phyloP scores from a whole-genome alignment of 2,113 vertebrate genomes.

The Pseudorhombus dupliciocellatus region DNA sequence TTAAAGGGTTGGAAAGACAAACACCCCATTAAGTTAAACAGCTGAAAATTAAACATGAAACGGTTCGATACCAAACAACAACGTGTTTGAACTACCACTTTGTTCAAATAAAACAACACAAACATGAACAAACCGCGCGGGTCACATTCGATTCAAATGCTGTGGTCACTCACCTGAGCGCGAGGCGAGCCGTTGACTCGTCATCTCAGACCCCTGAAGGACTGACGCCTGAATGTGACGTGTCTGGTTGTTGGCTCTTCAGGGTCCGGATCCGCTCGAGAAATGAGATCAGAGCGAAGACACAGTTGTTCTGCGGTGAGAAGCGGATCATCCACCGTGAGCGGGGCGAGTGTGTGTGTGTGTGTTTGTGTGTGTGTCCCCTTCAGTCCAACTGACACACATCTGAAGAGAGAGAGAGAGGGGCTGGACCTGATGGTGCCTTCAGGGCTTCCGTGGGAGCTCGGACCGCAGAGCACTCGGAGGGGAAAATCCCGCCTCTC shows the following conservation, averaged over 20 bases:
- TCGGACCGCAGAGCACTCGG: background rate
- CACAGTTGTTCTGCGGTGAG: background rate
- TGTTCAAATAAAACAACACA: no score
- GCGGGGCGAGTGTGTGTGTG: no score
- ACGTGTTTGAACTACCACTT: background rate
- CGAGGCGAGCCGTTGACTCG: constrained; percentile 20
- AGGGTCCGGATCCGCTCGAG: background rate
- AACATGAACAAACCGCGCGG: background rate
- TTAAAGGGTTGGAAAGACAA: no score
- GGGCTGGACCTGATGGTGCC: constrained; percentile 37
- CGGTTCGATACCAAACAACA: background rate
- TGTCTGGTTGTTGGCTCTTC: background rate
- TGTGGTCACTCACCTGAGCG: constrained; percentile 43
- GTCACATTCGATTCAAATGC: background rate
- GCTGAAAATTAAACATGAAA: background rate
- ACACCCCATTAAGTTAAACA: no score
- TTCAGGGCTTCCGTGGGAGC: constrained; percentile 19
- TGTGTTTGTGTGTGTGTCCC: background rate
- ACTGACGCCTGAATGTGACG: background rate
- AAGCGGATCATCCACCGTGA: no score
- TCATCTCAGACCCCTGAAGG: constrained; percentile 7
- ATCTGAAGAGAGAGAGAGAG: background rate
- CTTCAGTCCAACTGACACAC: no score
- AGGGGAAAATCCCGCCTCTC: no score
- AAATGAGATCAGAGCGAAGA: background rate